Base-by-base conservation (phyloP, 1,140 invertebrate genomes). In the Zophobas morio region DNA sequence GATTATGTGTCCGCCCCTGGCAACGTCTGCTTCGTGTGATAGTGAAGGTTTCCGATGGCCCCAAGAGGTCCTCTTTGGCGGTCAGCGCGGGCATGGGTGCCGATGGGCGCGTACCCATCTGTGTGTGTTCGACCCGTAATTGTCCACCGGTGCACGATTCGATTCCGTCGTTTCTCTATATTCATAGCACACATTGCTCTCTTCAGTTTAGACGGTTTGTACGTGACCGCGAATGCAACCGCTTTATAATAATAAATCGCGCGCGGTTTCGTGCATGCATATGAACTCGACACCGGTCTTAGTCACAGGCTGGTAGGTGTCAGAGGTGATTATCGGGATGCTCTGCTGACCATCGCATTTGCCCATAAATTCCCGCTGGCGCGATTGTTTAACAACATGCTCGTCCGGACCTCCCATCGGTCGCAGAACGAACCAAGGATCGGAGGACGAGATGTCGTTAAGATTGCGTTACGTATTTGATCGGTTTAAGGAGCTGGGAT, bases 311-410 rank as follows among this genome's bases (percentile, higher is more conserved):
- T 63, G 75, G 66, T 76, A 71, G 75, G 75, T 76, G 75, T 76
- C 66, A 76, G 75, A 76, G 75, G 75, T 72, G 75, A 77, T 77
- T 72, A 77, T 77, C 37, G 53, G 71, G 75, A 77, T 77, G 75
- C 70, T 70, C 75, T 71, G 70, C 49, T 57, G 60, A 63, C 75
- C 63, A 53, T 53, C 70, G 70, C 34, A 34, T 6, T 63, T 33
- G 57, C 57, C 70, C 76, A 79, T 80, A 80, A 80, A 80, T 80
- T 78, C 51, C 51, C 4, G 66, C 32, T 71, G 70, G 54, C 37
- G 53, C 66, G 74, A 81, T 80, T 81, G 80, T 81, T 81, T 81
- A 79, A 74, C 66, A 79, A 80, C 80, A 79, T 81, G 80, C 76
- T 76, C 74, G 63, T 36, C 70, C 57, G 77, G 80, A 80, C 80